Base-by-base conservation (phyloP, 2,113 vertebrate genomes). In the Eidolon helvum region DNA sequence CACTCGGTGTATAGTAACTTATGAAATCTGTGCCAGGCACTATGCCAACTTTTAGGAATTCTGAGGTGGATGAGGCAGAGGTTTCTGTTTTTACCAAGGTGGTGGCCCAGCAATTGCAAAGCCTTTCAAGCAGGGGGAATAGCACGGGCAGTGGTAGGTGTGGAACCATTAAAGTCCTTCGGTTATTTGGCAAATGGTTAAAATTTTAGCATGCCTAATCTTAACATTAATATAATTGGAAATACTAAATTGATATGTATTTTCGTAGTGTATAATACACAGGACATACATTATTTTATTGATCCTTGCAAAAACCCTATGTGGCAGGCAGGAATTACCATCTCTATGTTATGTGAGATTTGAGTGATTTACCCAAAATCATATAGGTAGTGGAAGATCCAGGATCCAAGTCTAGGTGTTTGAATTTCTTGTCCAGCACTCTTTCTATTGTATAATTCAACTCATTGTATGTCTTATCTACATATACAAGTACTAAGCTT, bases 291-390 rank as follows among this genome's bases (percentile, higher is more conserved):
- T 83, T 97, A 92, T 90, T 95, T 95, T 65, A 90, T 87, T 79
- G 88, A 96, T 96, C 69, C 61, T 96, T 96, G 87, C 12, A 93
- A 88, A 97, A 97, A 66, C 22, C 50, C 19, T 83, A 40, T 61
- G 66, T 97, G 75, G 63, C 61, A 43, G 26, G 26, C 16, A 55
- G 92, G 71, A 91, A 92, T 97, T 80, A 87, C 71, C 5, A 0
- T 75, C 48, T 87, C 69, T 94, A 33, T 94, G 96, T 97, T 59
- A 65, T 43, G 90, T 77, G 43, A 72, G 74, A 78, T 95, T 94
- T 96, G 79, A 84, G 84, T 84, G 87, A 92, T 85, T 97, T 82
- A 66, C 40, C 43, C 59, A 33, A 66, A 92, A 85, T 95, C 83
- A 78, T 68, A 79, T 4, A 75, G 95, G 50, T 87, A 48, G 45